Conservation (phyloP, 53 echinoderm and acorn worm genomes). For the Echinarachnius parma region DNA sequence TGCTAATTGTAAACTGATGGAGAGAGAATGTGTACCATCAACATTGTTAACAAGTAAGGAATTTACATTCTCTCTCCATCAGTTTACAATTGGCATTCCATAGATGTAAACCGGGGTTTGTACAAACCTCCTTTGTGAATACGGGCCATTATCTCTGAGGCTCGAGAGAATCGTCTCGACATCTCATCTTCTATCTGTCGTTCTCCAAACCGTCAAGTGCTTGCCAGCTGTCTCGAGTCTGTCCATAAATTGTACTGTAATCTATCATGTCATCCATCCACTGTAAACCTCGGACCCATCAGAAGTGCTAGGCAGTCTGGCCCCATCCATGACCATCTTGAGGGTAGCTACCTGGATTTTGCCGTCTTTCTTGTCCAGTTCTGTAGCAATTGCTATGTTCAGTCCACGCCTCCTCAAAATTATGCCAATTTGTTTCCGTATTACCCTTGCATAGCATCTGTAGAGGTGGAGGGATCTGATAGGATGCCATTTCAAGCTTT, state of each 20-base stretch:
- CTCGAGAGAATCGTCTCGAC: not conserved
- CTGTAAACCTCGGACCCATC: too few relatives aligned
- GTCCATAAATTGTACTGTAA: too few relatives aligned
- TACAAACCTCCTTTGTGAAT: too few relatives aligned
- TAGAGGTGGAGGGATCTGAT: conserved; percentile 4
- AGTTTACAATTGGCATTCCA: too few relatives aligned
- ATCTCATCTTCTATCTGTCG: not conserved
- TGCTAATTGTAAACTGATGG: too few relatives aligned
- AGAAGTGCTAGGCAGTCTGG: too few relatives aligned
- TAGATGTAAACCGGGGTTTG: too few relatives aligned
- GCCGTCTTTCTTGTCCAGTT: conserved; percentile 16
- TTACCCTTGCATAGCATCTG: conserved; percentile 17
- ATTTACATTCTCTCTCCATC: too few relatives aligned
- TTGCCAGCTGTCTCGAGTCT: conserved; percentile 1
- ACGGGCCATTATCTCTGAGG: too few relatives aligned
- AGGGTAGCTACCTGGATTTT: conserved; percentile 33
- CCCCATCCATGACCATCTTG: conserved; percentile 18
- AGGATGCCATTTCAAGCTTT: conserved; percentile 13
- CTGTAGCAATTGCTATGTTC: conserved; percentile 28
- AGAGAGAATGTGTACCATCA: too few relatives aligned
- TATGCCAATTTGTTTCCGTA: conserved; percentile 7
- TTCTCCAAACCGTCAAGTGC: conserved; percentile 11
- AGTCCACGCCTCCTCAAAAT: conserved; percentile 13
- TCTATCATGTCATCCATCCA: too few relatives aligned
- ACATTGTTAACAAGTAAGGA: too few relatives aligned